Conservation (phyloP, 1,140 invertebrate genomes). For the Sycobia sp. region DNA sequence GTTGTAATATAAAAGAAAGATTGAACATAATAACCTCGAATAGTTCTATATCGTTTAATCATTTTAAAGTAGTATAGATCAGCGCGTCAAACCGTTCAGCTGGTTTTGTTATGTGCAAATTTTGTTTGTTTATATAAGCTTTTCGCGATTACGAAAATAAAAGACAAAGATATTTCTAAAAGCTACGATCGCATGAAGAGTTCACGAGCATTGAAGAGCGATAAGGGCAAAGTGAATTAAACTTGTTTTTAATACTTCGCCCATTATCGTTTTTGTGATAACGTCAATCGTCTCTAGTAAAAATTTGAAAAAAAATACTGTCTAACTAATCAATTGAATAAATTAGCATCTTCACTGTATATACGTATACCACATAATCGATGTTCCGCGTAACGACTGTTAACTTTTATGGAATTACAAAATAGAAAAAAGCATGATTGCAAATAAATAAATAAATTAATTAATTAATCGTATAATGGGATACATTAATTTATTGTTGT, state of each 20-base stretch:
- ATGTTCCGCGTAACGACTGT: conserved; percentile 53
- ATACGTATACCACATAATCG: conserved; percentile 52
- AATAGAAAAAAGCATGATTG: no score
- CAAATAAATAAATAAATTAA: no score
- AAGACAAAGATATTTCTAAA: background rate
- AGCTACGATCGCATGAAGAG: conserved; percentile 26
- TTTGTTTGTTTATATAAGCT: conserved; percentile 32
- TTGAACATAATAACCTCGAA: conserved; percentile 27
- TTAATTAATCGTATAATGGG: background rate
- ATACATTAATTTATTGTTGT: background rate
- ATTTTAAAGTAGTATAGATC: conserved; percentile 12
- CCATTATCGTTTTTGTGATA: conserved; percentile 61
- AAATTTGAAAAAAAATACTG: conserved; percentile 8
- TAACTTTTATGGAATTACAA: conserved; percentile 35
- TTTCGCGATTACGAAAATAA: conserved; percentile 35
- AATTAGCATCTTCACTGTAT: conserved; percentile 56
- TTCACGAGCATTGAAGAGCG: conserved; percentile 1
- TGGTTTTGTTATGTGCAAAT: conserved; percentile 30
- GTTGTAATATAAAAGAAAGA: conserved; percentile 17
- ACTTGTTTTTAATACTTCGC: background rate
- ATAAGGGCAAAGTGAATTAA: background rate
- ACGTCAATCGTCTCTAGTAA: conserved; percentile 47
- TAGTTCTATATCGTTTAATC: conserved; percentile 11
- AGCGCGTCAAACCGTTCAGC: background rate
- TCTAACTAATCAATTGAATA: conserved; percentile 60